Evolutionary conservation across 2,888 invertebrate species (phyloP).

Genomic region (Eremobia ochroleuca): DNA sequence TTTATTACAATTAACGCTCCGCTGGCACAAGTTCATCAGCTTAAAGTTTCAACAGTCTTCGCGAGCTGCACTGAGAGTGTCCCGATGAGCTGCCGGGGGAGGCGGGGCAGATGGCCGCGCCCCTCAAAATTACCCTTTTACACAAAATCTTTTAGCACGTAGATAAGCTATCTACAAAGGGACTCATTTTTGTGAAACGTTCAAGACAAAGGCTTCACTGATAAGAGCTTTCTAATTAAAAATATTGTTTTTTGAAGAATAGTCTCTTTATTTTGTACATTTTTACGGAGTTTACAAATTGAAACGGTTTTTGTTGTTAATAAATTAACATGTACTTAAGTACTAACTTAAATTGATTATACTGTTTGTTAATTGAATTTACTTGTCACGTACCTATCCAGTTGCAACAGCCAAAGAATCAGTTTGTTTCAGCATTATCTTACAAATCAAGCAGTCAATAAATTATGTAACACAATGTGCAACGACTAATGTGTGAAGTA

Average conservation of each 20-base stretch:
- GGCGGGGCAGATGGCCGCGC: neutral
- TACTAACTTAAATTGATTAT: neutral
- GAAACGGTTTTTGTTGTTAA: constrained; percentile 2
- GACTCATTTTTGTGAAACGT: constrained; percentile 58
- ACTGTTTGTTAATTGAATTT: neutral
- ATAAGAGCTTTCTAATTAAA: constrained; percentile 64
- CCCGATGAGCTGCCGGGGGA: too few species aligned
- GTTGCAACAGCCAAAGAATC: neutral
- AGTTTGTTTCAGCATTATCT: neutral
- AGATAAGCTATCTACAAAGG: constrained; percentile 62
- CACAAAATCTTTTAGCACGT: constrained; percentile 46
- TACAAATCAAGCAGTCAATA: neutral
- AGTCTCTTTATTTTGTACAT: neutral
- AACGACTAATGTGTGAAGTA: too few species aligned
- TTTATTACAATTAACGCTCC: constrained; percentile 16
- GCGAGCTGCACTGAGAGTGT: neutral
- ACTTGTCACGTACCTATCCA: neutral
- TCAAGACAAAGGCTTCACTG: constrained; percentile 52
- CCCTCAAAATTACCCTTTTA: constrained; percentile 45
- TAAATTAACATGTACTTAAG: constrained; percentile 5
- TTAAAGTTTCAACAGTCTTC: constrained; percentile 30
- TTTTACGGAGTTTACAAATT: constrained; percentile 12
- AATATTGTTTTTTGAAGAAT: constrained; percentile 44
- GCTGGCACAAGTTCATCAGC: constrained; percentile 8
- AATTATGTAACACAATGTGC: neutral